Evolutionary conservation across 2,113 vertebrate species (phyloP), one percentile per base, ranked within the genome.

Genomic region (Symphodus melops): DNA sequence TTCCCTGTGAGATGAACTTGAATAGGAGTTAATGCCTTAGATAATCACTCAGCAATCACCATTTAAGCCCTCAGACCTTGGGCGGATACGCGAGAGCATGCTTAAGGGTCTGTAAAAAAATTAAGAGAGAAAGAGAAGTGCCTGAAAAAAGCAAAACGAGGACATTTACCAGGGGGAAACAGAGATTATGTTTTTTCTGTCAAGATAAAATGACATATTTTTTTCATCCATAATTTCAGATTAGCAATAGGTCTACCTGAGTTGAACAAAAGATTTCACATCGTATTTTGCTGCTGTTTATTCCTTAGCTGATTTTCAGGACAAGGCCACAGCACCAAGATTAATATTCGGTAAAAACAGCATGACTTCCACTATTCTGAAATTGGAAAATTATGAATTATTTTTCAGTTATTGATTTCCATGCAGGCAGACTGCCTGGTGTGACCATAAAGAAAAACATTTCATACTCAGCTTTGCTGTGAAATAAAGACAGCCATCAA

Each of bases 11-110:
- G 75, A 61, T 75, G 73, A 74, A 81, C 63, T 72, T 56, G 51
- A 84, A 33, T 59, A 65, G 36, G 61, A 64, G 42, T 72, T 76
- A 85, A 86, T 79, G 54, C 55, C 33, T 60, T 70, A 36, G 61
- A 81, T 89, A 57, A 89, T 88, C 85, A 77, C 68, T 71, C 66
- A 17, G 54, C 51, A 12, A 70, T 87, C 64, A 71, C 36, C 71
- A 67, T 77, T 81, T 59, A 79, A 79, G 74, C 49, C 60, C 61
- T 81, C 53, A 74, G 78, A 75, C 54, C 52, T 77, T 63, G 67
- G 41, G 51, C 64, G 58, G 60, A 83, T 36, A 57, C 78, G 63
- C 16, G 61, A n/a, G 55, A 59, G 23, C 44, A 54, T 39, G 49
- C 19, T 17, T 1, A 16, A 48, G 46, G 46, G 41, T 57, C 33